These are phyloP conservation scores for Graphium colonna DNA, from an alignment of 2,888 invertebrate genomes.

Conservation along the genomic window DNA sequence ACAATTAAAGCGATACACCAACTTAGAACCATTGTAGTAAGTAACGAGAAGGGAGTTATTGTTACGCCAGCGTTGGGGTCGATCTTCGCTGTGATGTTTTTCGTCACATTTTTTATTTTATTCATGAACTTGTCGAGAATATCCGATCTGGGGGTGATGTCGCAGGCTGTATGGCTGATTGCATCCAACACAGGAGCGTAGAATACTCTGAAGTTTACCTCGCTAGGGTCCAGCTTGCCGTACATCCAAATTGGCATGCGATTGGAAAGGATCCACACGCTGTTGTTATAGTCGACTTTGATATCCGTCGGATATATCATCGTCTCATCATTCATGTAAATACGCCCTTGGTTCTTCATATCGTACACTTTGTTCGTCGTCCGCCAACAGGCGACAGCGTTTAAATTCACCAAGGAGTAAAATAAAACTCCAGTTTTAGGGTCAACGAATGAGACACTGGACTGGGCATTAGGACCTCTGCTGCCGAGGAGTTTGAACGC, in stretches of 20 bases:
- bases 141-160: constrained; percentile 79
- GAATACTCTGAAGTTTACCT: constrained; percentile 86
- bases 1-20: constrained; percentile 15
- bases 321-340: constrained; percentile 84
- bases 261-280: constrained; percentile 87
- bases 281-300: constrained; percentile 86
- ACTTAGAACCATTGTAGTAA: constrained; percentile 32
- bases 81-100: constrained; percentile 48
- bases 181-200: constrained; percentile 84
- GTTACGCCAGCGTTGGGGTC: constrained; percentile 41
- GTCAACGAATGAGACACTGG: constrained; percentile 86
- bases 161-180: constrained; percentile 86
- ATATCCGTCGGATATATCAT: constrained; percentile 90
- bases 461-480: constrained; percentile 86
- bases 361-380: constrained; percentile 84
- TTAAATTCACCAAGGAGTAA: constrained; percentile 86
- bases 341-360: constrained; percentile 85
- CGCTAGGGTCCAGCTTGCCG: constrained; percentile 78
- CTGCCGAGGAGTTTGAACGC: constrained; percentile 85
- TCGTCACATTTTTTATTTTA: constrained; percentile 69
- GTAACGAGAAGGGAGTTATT: constrained; percentile 38
- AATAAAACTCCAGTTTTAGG: constrained; percentile 85
- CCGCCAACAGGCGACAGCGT: constrained; percentile 89
- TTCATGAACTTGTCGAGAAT: constrained; percentile 75
- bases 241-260: constrained; percentile 86